These are phyloP conservation scores for Acanthococcus lagerstroemiae DNA, from an alignment of 2,888 invertebrate species.

Conservation along the genomic window DNA sequence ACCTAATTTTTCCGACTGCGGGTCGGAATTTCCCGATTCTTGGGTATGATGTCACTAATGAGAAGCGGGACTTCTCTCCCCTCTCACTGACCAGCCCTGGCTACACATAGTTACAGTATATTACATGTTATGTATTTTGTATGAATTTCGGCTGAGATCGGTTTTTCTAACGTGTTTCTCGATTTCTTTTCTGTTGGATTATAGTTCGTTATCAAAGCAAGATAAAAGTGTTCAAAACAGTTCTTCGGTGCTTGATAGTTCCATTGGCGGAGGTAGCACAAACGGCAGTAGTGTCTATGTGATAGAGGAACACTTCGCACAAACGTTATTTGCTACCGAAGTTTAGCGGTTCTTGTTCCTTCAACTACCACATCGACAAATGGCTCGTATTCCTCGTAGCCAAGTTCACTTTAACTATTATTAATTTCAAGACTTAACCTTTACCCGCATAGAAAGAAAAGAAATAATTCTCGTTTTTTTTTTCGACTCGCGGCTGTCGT, in stretches of 20 bases:
- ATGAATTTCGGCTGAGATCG: no score
- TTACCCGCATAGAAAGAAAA: no score
- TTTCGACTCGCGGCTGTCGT: not conserved
- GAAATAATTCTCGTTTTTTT: not conserved
- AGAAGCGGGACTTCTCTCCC: no score
- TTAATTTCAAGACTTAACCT: not conserved
- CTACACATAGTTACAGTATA: no score
- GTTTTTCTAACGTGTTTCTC: no score
- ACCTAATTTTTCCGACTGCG: no score
- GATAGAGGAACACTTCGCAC: conserved; percentile 60
- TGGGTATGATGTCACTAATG: no score
- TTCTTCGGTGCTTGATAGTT: conserved; percentile 16
- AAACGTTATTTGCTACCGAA: conserved; percentile 55
- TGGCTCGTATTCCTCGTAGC: conserved; percentile 5
- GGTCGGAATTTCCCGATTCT: no score
- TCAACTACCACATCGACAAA: conserved; percentile 5
- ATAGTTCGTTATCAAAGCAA: conserved; percentile 59
- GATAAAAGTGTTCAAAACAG: conserved; percentile 40
- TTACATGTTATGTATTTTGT: no score
- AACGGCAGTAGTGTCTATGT: conserved; percentile 52
- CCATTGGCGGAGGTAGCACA: conserved; percentile 38
- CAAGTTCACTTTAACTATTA: not conserved
- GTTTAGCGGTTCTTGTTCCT: conserved; percentile 48
- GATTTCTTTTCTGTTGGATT: conserved; percentile 49
- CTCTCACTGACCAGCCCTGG: no score